These are phyloP conservation scores for Felis chaus DNA, from an alignment of 2,113 vertebrate genomes.

Conservation along the genomic window DNA sequence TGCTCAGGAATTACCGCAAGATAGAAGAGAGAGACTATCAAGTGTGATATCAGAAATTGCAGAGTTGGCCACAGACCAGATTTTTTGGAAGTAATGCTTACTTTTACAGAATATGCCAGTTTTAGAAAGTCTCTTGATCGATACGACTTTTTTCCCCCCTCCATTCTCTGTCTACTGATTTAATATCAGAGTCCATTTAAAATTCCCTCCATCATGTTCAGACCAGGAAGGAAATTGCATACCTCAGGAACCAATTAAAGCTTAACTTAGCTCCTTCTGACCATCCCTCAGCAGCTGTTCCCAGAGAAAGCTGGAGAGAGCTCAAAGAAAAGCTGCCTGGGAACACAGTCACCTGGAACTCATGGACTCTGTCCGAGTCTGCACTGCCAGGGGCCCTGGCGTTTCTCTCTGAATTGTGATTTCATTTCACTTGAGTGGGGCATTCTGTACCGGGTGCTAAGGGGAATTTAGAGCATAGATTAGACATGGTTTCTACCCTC, in stretches of 20 bases:
- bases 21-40: conserved; percentile 30
- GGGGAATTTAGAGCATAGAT: conserved; percentile 65
- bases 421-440: conserved; percentile 37
- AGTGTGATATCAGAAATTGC: conserved; percentile 38
- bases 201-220: conserved; percentile 62
- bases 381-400: conserved; percentile 54
- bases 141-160: not conserved
- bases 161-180: conserved; percentile 12
- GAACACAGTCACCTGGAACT: conserved; percentile 70
- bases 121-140: conserved; percentile 42
- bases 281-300: conserved; percentile 70
- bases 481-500: conserved; percentile 68
- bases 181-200: conserved; percentile 55
- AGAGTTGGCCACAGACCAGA: conserved; percentile 25
- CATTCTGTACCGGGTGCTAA: conserved; percentile 66
- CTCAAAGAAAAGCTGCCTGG: conserved; percentile 69
- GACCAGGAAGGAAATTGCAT: conserved; percentile 55
- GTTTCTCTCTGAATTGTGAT: conserved; percentile 52
- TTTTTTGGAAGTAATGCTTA: conserved; percentile 13
- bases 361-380: not conserved
- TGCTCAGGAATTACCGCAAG: not conserved
- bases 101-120: not conserved
- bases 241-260: conserved; percentile 76
- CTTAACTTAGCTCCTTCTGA: conserved; percentile 67
- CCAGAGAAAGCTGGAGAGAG: conserved; percentile 60